These are phyloP conservation scores for Mamestra brassicae DNA, from an alignment of 2,888 invertebrate genomes.

Conservation along the genomic window DNA sequence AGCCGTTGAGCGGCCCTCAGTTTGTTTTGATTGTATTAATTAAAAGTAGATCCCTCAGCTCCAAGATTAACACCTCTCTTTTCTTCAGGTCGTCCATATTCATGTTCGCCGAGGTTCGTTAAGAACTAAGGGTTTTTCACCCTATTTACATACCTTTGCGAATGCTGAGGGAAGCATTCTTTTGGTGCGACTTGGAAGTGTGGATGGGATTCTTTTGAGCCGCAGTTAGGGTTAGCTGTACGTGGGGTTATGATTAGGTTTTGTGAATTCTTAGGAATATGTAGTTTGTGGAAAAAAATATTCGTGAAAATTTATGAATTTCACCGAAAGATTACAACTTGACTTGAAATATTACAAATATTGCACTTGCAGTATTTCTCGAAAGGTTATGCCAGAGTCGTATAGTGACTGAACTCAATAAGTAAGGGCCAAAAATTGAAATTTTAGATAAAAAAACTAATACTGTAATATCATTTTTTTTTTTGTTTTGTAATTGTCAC, in stretches of 20 bases:
- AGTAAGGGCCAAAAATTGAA: no score
- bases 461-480: no score
- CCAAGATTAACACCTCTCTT: slow-evolving; percentile 90
- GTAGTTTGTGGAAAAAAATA: no score
- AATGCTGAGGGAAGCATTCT: slow-evolving; percentile 54
- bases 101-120: slow-evolving; percentile 75
- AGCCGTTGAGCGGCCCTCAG: slow-evolving; percentile 81
- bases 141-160: slow-evolving; percentile 69
- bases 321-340: no score
- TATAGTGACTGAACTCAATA: no score
- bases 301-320: no score
- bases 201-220: slow-evolving; percentile 38
- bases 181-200: slow-evolving; percentile 20
- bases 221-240: slow-evolving; percentile 7
- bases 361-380: no score
- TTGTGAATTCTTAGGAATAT: slow-evolving; percentile 3
- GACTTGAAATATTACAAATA: no score
- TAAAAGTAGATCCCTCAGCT: slow-evolving; percentile 86
- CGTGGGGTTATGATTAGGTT: background rate
- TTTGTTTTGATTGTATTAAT: slow-evolving; percentile 91
- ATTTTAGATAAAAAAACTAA: no score
- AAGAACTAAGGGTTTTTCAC: slow-evolving; percentile 60
- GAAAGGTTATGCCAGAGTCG: no score
- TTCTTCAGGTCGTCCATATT: slow-evolving; percentile 86
- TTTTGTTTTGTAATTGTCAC: background rate